phyloP scores from a whole-genome alignment of 2,888 invertebrate species.

The Ecliptopera silaceata region DNA sequence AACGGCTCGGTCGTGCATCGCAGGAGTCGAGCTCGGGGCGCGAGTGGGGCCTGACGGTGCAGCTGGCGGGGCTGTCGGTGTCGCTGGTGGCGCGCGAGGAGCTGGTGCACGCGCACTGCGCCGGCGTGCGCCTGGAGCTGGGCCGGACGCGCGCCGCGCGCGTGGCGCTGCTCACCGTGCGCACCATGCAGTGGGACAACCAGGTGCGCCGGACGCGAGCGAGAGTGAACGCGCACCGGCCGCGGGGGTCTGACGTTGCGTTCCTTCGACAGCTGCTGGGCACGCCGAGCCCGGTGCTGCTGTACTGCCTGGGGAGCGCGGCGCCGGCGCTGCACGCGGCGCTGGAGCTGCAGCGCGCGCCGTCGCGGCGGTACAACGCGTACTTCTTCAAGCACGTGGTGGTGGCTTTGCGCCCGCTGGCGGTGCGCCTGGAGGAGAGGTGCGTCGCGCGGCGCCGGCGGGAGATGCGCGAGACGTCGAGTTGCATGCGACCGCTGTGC shows the following conservation, averaged over 20 bases:
- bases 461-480: conserved; percentile 94
- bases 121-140: conserved; percentile 85
- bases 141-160: conserved; percentile 61
- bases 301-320: conserved; percentile 87
- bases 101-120: conserved; percentile 88
- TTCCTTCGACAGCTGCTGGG: conserved; percentile 86
- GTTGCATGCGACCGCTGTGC: background rate
- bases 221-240: no score
- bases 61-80: conserved; percentile 87
- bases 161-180: conserved; percentile 86
- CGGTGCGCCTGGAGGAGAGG: conserved; percentile 93
- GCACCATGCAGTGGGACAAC: conserved; percentile 94
- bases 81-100: conserved; percentile 92
- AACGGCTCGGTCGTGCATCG: background rate
- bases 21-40: conserved; percentile 45
- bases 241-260: background rate
- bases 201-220: conserved; percentile 81
- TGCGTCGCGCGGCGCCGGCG: conserved; percentile 84
- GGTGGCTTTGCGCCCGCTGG: conserved; percentile 91
- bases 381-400: conserved; percentile 94
- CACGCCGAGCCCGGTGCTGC: conserved; percentile 91
- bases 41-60: conserved; percentile 85
- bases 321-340: conserved; percentile 88
- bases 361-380: conserved; percentile 88
- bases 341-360: conserved; percentile 88